phyloP scores from a whole-genome alignment of 2,888 invertebrate genomes.

The Macrophya annulata region DNA sequence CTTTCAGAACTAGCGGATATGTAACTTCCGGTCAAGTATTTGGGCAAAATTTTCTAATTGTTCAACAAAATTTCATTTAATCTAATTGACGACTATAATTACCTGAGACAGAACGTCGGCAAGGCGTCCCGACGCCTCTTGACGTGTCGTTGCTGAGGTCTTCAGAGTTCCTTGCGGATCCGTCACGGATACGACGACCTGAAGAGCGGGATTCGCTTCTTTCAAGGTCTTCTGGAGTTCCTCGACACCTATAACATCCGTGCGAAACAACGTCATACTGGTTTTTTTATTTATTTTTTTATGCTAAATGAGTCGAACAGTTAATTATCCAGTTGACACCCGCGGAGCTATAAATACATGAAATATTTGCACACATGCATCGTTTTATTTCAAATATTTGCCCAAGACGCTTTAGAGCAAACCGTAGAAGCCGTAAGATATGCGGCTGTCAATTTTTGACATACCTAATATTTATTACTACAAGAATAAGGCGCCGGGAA shows the following conservation, averaged over 20 bases:
- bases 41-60: neutral
- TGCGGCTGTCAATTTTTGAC: conserved; percentile 75
- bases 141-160: conserved; percentile 69
- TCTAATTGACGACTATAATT: conserved; percentile 53
- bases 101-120: conserved; percentile 71
- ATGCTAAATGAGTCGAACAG: conserved; percentile 75
- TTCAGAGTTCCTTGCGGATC: conserved; percentile 69
- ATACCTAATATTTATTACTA: neutral
- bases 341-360: neutral
- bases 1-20: neutral
- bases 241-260: conserved; percentile 67
- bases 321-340: neutral
- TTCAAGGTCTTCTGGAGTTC: conserved; percentile 71
- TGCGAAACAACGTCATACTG: neutral
- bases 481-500: conserved; percentile 2
- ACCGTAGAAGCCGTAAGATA: conserved; percentile 77
- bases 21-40: neutral
- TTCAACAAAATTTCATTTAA: neutral
- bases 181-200: conserved; percentile 71
- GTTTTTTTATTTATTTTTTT: neutral
- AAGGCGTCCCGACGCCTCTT: conserved; percentile 69
- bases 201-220: conserved; percentile 70
- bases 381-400: neutral
- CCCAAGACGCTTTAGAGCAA: neutral
- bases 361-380: neutral